phyloP scores from a whole-genome alignment of 2,113 vertebrate species.

The Chinchilla lanigera region DNA sequence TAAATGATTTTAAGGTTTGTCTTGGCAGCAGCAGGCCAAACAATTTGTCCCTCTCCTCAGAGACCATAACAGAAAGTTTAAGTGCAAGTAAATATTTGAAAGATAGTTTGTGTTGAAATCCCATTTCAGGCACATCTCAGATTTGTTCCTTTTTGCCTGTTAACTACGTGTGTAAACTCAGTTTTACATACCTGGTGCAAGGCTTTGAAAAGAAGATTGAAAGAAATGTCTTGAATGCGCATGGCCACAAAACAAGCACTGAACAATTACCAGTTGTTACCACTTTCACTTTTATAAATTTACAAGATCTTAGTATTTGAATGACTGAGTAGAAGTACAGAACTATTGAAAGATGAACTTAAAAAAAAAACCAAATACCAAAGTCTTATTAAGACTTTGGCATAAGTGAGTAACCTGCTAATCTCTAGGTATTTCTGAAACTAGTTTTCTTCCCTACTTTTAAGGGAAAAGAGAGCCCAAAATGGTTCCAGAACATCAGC shows the following conservation, averaged over 20 bases:
- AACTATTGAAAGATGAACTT: neutral
- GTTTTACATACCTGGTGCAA: neutral
- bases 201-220: neutral
- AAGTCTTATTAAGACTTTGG: neutral
- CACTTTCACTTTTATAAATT: neutral
- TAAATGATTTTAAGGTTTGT: slow-evolving; percentile 7
- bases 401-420: neutral
- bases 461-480: neutral
- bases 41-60: neutral
- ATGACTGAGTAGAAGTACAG: neutral
- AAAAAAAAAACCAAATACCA: neutral
- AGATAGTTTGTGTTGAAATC: neutral
- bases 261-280: neutral
- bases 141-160: neutral
- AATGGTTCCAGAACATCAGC: neutral
- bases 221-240: neutral
- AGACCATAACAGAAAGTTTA: neutral
- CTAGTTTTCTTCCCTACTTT: neutral
- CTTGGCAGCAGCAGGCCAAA: neutral
- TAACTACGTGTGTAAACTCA: neutral
- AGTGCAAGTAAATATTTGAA: neutral
- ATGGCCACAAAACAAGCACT: neutral
- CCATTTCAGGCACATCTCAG: neutral
- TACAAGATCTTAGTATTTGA: neutral
- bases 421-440: neutral